Base-by-base conservation (phyloP, 2,888 invertebrate genomes). In the Brenthis hecate region DNA sequence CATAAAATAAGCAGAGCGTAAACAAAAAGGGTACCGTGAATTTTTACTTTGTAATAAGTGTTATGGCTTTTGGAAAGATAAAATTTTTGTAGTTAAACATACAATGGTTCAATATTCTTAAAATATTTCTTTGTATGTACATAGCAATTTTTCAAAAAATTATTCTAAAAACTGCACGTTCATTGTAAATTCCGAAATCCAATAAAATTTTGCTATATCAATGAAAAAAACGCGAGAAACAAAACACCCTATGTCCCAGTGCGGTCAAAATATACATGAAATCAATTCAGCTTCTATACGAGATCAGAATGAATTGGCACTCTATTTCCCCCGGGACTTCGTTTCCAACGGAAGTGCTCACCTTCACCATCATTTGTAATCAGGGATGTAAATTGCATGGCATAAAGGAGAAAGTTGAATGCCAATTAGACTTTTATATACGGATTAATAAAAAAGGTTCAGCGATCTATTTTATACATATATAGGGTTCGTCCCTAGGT, bases 281-380 rank as follows among this genome's bases (percentile, higher is more conserved):
- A 82, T 82, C 80, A 81, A 81, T 81, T 81, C 78, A 69, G 73
- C 72, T 68, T 77, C 73, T 74, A 75, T 76, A 77, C 78, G 75
- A 73, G 75, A 77, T 69, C 72, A 77, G 76, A 78, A 76, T 77
- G 73, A 70, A 72, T 77, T 73, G 75, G 77, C 72, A 77, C 78
- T 77, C 80, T 83, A 84, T 87, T 87, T 85, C 88, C 86, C 85
- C 75, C 66, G 79, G 78, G 83, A 75, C 75, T 81, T 84, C 85
- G 82, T 80, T 86, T 85, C 36, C 85, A 73, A 74, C 76, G 85
- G 88, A 87, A 87, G 80, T 79, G 77, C 79, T 83, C 81, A 79
- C 80, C 80, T 82, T 80, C 80, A 78, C 77, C 75, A 73, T 78
- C 79, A 73, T 81, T 82, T 84, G 84, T 85, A 85, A 85, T 86